Percentiles rank a stretch among this genome's conserved stretches.
phyloP scores from a whole-genome alignment of 2,888 invertebrate species.

The Hylaea fasciaria region DNA sequence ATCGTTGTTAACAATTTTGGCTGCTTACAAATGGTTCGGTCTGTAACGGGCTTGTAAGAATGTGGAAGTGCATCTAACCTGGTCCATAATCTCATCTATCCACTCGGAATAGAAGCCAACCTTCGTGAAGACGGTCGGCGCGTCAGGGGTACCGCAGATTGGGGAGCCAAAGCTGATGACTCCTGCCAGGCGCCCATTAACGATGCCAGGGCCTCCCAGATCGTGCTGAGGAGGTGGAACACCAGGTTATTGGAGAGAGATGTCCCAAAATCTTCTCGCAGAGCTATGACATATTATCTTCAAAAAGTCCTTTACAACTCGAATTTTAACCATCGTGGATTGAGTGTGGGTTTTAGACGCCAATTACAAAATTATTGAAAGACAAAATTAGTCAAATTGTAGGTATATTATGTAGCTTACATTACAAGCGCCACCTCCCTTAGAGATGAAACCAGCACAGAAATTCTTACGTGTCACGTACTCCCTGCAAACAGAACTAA shows the following conservation, averaged over 20 bases:
- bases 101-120: constrained; percentile 67
- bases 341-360: too few relatives aligned
- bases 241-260: not conserved
- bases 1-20: too few relatives aligned
- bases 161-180: constrained; percentile 73
- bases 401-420: constrained; percentile 60
- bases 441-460: constrained; percentile 71
- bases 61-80: constrained; percentile 47
- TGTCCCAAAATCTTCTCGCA: too few relatives aligned
- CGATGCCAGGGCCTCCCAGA: constrained; percentile 71
- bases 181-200: constrained; percentile 57
- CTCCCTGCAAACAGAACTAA: constrained; percentile 54
- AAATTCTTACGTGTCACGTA: constrained; percentile 65
- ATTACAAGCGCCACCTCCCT: constrained; percentile 72
- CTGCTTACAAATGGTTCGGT: too few relatives aligned
- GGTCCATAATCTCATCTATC: constrained; percentile 67
- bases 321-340: too few relatives aligned
- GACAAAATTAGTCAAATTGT: too few relatives aligned
- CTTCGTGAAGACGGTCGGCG: constrained; percentile 76
- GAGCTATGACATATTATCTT: too few relatives aligned
- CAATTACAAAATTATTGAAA: too few relatives aligned
- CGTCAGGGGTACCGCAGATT: constrained; percentile 64
- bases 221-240: constrained; percentile 61
- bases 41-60: too few relatives aligned
- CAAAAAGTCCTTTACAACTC: too few relatives aligned